Evolutionary conservation across 2,888 invertebrate genomes (phyloP).

Genomic region (Balanococcus diminutus): DNA sequence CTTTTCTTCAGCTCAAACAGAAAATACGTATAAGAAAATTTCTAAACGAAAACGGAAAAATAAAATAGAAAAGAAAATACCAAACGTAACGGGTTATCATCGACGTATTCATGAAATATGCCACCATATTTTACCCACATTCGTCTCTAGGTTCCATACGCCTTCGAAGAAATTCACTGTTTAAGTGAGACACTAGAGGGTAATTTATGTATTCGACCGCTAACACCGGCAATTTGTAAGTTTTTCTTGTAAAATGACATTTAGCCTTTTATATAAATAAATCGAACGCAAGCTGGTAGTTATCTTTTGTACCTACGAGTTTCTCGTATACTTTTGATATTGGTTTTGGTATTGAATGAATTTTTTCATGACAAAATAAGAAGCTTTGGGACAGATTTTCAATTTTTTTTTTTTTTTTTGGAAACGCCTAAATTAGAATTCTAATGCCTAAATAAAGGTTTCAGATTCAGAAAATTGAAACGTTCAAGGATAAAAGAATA

Average conservation of each 20-base stretch:
- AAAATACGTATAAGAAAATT: neutral
- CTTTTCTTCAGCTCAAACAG: neutral
- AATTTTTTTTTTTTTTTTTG: too few species aligned
- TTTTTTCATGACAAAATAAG: too few species aligned
- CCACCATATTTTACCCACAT: neutral
- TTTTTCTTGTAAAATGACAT: neutral
- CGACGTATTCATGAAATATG: neutral
- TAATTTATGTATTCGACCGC: conserved; percentile 5
- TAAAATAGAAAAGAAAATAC: too few species aligned
- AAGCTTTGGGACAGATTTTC: too few species aligned
- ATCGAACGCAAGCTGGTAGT: neutral
- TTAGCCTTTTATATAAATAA: neutral
- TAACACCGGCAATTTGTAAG: neutral
- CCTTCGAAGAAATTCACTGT: neutral
- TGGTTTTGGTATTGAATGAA: too few species aligned
- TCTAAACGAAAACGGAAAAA: neutral
- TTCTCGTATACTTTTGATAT: too few species aligned
- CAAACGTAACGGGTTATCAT: neutral
- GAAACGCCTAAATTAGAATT: too few species aligned
- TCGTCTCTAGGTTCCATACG: neutral
- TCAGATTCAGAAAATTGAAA: too few species aligned
- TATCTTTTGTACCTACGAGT: too few species aligned
- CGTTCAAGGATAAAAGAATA: too few species aligned
- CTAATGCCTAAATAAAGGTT: too few species aligned
- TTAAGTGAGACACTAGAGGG: conserved; percentile 5